These are phyloP conservation scores for Anarrhichthys ocellatus DNA, from an alignment of 2,113 vertebrate species.

Conservation along the genomic window DNA sequence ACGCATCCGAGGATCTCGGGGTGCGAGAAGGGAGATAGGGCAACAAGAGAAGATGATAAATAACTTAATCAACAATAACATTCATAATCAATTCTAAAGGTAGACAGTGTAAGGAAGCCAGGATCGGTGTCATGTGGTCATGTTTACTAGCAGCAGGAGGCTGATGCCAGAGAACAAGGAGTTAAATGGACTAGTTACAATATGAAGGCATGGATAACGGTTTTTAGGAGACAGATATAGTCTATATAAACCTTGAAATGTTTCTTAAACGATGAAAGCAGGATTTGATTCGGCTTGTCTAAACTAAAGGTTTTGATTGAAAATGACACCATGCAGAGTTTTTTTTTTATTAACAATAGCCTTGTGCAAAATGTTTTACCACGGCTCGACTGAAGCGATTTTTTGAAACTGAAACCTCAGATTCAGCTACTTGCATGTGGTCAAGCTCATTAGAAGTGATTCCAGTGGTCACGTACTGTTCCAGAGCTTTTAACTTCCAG, in stretches of 20 bases:
- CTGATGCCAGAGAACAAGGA: not conserved
- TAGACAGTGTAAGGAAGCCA: not conserved
- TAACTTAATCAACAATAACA: not conserved
- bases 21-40: not conserved
- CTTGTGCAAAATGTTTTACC: not conserved
- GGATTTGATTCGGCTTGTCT: not conserved
- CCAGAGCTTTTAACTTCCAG: constrained; percentile 8
- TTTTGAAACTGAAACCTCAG: not conserved
- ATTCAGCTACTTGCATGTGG: not conserved
- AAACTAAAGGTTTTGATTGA: not conserved
- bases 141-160: not conserved
- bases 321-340: no score
- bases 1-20: not conserved
- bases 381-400: not conserved
- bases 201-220: not conserved
- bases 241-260: not conserved
- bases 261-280: not conserved
- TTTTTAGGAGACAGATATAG: not conserved
- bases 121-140: not conserved
- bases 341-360: not conserved
- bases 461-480: constrained; percentile 18
- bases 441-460: constrained; percentile 30
- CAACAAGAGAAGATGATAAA: not conserved
- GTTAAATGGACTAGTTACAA: not conserved
- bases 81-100: not conserved